Base-by-base conservation (phyloP, 2,888 invertebrate genomes). In the Dicranocentrus wangi region DNA sequence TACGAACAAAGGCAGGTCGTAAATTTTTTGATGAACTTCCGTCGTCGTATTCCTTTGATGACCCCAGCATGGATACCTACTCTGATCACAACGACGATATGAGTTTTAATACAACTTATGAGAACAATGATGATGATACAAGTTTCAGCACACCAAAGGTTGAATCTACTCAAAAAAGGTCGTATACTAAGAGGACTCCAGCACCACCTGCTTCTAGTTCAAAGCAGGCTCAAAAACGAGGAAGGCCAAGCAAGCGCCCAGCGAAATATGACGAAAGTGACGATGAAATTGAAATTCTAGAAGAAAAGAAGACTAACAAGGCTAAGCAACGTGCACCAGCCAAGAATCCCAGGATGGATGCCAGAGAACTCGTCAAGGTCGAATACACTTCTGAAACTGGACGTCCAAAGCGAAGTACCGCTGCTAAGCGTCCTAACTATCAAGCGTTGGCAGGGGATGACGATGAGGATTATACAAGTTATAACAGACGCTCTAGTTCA, bases 11-110 rank as follows among this genome's bases (percentile, higher is more conserved):
- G 32, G 80, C 80, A 17, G 80, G 80, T 10, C 53, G 68, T 1
- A 81, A 81, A 19, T 81, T 55, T 43, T 81, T 68, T 39, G 58
- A 61, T 43, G 72, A 71, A 7, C 55, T 28, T 2, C 5, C n/a
- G 17, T 23, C 23, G 23, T 66, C 72, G 5, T 81, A 58, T 39
- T 66, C 71, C 7, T 73, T 73, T 53, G 73, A 81, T 23, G 73
- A 73, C 32, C 23, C 68, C n/a, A 71, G 60, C n/a, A 81, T 81
- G 80, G 80, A 81, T 23, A 81, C 80, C 0, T 81, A 81, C 23
- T 81, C 80, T 13, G 80, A 81, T 63, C 80, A 81, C 28, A 80
- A 80, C 61, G 80, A 81, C 68, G 80, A 81, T 32, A 68, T 81
- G 53, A 75, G 25, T 73, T 69, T 63, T 23, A 63, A 43, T 53